Conservation (phyloP, 2,113 vertebrate genomes). For the Zootoca vivipara region DNA sequence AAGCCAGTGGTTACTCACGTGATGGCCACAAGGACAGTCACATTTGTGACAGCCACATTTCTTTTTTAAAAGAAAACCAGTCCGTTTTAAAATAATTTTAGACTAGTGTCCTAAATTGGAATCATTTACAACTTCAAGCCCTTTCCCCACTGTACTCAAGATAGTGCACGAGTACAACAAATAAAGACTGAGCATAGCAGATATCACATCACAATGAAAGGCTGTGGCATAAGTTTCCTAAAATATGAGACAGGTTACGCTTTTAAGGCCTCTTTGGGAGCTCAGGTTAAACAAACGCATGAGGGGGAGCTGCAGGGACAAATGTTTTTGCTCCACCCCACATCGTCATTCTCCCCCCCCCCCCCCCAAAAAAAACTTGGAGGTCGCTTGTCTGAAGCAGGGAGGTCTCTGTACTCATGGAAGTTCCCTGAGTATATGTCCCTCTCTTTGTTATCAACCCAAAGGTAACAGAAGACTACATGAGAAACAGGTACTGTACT, state of each 20-base stretch:
- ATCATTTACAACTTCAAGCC: background rate
- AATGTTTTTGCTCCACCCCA: too few species aligned
- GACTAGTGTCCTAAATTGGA: background rate
- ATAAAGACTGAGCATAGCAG: background rate
- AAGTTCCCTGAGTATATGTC: too few species aligned
- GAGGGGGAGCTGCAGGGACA: too few species aligned
- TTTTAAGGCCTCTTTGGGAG: background rate
- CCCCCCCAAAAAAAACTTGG: too few species aligned
- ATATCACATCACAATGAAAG: background rate
- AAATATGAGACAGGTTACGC: background rate
- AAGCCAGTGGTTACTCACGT: constrained; percentile 26
- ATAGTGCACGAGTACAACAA: background rate
- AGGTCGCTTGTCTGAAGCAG: too few species aligned
- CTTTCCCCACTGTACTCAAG: background rate
- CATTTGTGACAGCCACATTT: too few species aligned
- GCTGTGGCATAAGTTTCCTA: background rate
- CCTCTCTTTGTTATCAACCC: background rate
- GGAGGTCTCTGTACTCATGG: too few species aligned
- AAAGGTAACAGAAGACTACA: background rate
- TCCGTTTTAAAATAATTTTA: background rate
- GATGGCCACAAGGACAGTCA: constrained; percentile 2
- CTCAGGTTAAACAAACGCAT: too few species aligned
- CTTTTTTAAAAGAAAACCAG: background rate
- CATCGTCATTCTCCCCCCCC: too few species aligned
- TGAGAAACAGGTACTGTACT: background rate